phyloP scores from a whole-genome alignment of 1,140 invertebrate species.

The Drosophila eugracilis region DNA sequence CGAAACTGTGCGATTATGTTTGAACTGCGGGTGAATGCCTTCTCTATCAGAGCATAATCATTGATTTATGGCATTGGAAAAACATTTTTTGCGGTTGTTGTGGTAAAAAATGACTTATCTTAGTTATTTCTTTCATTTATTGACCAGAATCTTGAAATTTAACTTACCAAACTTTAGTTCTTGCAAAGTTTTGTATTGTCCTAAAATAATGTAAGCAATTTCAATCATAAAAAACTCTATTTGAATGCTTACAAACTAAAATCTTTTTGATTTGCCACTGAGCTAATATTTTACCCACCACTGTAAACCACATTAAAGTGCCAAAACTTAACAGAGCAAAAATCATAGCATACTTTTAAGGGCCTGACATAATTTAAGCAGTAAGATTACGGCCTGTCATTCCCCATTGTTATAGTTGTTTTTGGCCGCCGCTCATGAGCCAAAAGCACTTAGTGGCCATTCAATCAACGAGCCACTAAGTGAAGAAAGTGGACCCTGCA shows the following conservation, averaged over 20 bases:
- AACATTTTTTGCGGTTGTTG: not conserved
- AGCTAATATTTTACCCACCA: not conserved
- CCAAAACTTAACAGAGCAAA: slow-evolving; percentile 3
- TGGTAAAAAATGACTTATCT: slow-evolving; percentile 3
- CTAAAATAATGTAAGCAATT: not conserved
- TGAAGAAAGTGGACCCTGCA: slow-evolving; percentile 23
- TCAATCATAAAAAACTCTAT: not conserved
- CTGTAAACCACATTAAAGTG: not conserved
- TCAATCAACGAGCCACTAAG: slow-evolving; percentile 62
- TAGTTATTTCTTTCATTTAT: too few species aligned
- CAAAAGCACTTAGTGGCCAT: slow-evolving; percentile 69
- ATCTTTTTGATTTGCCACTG: not conserved
- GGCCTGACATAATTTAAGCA: slow-evolving; percentile 25
- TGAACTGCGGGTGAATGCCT: not conserved
- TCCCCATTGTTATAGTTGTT: slow-evolving; percentile 7
- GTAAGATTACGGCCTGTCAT: slow-evolving; percentile 14
- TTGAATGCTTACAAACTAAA: too few species aligned
- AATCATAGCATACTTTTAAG: slow-evolving; percentile 28
- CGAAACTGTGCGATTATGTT: slow-evolving; percentile 6
- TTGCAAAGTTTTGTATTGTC: too few species aligned
- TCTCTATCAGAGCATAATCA: slow-evolving; percentile 53
- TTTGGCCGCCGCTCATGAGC: slow-evolving; percentile 42
- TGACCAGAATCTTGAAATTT: slow-evolving; percentile 8
- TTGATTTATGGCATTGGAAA: slow-evolving; percentile 61
- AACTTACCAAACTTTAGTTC: too few species aligned